Base-by-base conservation (phyloP, 2,113 vertebrate species). In the Tor tambroides region DNA sequence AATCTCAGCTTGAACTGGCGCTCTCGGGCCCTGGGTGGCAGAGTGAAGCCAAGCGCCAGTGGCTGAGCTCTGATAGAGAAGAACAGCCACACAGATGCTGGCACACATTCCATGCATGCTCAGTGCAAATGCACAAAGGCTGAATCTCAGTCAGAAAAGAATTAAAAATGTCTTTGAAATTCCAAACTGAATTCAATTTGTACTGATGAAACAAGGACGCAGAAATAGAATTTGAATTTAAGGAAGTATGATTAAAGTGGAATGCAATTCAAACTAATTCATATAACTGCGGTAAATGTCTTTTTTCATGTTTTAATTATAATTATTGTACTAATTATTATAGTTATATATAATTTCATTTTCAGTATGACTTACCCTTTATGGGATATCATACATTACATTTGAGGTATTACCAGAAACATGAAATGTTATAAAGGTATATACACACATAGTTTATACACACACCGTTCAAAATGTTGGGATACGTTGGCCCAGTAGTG, bases 1-100 rank as follows among this genome's bases (percentile, higher is more conserved):
- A 51, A 84, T 84, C 82, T 84, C 65, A 26, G 21, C 43, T 28
- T 71, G 80, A 83, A 69, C 80, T 69, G 38, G 38, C 30, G 61
- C 59, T 67, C 38, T 67, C 26, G 5, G 61, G 80, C 80, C 56
- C 8, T 3, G 67, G 30, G 32, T 72, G 23, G 82, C 21, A 54
- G 46, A 46, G 0, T 71, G 28, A 82, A 71, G 81, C 81, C 26
- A 21, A 23, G 59, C 19, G 38, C 59, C 59, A 65, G 80, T 26
- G 26, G 76, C 76, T 78, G 76, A 30, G 46, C 51, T 32, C 26
- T n/a, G 51, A 78, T 43, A 43, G 15, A 86, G 78, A 17, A 86
- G 67, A 26, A 81, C 59, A 71, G 56, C 32, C 21, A 51, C 38
- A 79, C 4, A 86, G 63, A 71, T 43, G 30, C 15, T 32, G 19